Evolutionary conservation across 2,797 vertebrate species (phyloP).

Genomic region (Apogon hyalosoma): DNA sequence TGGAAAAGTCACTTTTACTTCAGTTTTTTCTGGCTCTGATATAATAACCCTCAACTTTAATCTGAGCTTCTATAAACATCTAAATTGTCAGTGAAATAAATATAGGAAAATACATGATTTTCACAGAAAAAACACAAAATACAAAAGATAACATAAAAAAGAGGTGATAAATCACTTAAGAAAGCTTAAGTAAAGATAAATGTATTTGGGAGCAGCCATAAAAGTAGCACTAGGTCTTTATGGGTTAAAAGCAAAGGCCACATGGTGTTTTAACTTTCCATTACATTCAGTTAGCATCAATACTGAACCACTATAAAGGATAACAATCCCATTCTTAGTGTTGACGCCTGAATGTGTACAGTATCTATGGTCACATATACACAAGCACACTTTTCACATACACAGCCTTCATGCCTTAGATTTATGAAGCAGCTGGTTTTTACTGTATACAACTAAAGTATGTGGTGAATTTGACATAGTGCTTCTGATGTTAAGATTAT

Average conservation of each 20-base stretch:
- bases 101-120: too few species aligned
- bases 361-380: not conserved
- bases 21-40: too few species aligned
- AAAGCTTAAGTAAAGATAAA: too few species aligned
- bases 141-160: too few species aligned
- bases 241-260: not conserved
- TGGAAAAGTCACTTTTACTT: too few species aligned
- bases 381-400: not conserved
- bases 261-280: constrained; percentile 21
- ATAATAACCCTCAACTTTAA: too few species aligned
- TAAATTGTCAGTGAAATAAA: too few species aligned
- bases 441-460: not conserved
- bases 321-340: not conserved
- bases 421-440: not conserved
- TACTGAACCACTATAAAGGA: not conserved
- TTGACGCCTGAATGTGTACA: not conserved
- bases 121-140: too few species aligned
- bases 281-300: not conserved
- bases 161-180: too few species aligned
- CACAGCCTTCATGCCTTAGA: not conserved
- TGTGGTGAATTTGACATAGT: too few species aligned
- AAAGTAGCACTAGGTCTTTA: not conserved
- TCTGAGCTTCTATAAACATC: too few species aligned
- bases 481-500: constrained; percentile 1
- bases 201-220: too few species aligned